These are phyloP conservation scores for Chiloscyllium punctatum DNA, from an alignment of 2,797 vertebrate genomes.

Conservation along the genomic window DNA sequence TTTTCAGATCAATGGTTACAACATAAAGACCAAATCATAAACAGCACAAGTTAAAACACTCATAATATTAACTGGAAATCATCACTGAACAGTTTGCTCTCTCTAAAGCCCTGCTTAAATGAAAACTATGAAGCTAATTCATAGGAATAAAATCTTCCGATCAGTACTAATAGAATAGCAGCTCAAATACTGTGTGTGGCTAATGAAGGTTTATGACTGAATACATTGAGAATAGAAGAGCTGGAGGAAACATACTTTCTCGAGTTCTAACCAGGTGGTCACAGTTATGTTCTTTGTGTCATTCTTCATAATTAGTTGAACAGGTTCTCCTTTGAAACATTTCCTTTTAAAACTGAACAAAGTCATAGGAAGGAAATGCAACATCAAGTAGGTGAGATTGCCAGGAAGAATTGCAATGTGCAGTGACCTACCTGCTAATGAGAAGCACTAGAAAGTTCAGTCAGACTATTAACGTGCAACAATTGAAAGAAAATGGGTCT, in stretches of 20 bases:
- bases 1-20: background rate
- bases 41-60: background rate
- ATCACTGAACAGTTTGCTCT: background rate
- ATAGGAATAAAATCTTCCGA: background rate
- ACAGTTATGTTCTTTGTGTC: background rate
- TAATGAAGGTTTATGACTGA: background rate
- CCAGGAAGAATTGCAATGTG: background rate
- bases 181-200: background rate
- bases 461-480: background rate
- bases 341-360: background rate
- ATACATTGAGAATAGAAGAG: background rate
- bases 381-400: background rate
- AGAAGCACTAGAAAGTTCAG: background rate
- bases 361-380: background rate
- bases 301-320: background rate
- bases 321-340: background rate
- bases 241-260: background rate
- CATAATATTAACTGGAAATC: background rate
- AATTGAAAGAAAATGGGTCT: background rate
- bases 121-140: background rate
- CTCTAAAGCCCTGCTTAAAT: background rate
- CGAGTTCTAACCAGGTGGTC: background rate
- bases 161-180: background rate
- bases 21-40: background rate
- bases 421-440: background rate